Evolutionary conservation across 2,888 invertebrate genomes (phyloP), one percentile per base, ranked within the genome.

Genomic region (Mythimna vitellina): DNA sequence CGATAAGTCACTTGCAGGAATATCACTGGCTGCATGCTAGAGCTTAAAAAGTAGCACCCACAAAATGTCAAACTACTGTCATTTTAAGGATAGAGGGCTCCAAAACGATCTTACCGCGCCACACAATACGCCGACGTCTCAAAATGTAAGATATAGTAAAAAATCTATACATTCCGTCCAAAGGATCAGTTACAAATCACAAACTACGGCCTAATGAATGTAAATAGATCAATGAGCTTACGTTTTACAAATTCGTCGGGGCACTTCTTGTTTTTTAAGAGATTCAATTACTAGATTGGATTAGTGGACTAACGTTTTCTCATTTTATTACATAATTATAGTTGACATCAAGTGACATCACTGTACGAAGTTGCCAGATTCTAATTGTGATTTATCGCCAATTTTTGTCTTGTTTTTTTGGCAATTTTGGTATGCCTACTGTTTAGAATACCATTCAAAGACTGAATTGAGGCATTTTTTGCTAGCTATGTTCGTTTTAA

Each of bases 161-260:
- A 92, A 92, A 92, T 91, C 92, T 92, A 91, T 88, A 90, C 89
- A 89, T 89, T 89, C 91, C 89, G 89, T 90, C 87, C 87, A 92
- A 88, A 88, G 86, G 85, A 86, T 89, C 64, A 82, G 89, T 89
- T 91, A 93, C 90, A 91, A 91, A 91, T 90, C 91, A 89, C 92
- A 90, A 92, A 90, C 95, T 95, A 95, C 94, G 70, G 82, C 92
- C 94, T 94, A 90, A 89, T 86, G 84, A 86, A 92, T 93, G 94
- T 92, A 92, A 91, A 92, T 92, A 93, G 88, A 86, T 83, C 83
- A 88, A 90, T 90, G 92, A 91, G 88, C 93, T 93, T 94, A 94
- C 83, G 78, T 83, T 89, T 90, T 91, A 93, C 93, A 95, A 94
- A 94, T 95, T 94, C 94, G 93, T 94, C 76, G 94, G 94, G 94